Conservation (phyloP, 2,113 vertebrate genomes). For the Penelope pileata region DNA sequence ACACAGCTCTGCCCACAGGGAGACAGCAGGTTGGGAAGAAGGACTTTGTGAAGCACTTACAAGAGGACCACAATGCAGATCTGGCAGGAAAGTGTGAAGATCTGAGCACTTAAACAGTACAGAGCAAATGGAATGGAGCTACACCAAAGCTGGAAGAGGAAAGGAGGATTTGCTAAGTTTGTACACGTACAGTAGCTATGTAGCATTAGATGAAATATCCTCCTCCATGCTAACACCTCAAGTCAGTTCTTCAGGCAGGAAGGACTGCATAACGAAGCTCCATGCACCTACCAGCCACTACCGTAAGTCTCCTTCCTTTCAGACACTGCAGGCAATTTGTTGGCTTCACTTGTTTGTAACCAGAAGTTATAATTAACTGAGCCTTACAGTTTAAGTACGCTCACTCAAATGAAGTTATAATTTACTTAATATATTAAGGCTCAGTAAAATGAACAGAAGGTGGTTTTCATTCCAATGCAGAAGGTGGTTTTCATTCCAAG, state of each 20-base stretch:
- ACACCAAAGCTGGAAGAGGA: not conserved
- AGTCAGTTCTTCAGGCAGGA: not conserved
- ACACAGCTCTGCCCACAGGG: not conserved
- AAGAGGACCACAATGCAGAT: not conserved
- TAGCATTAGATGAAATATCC: not conserved
- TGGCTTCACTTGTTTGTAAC: not conserved
- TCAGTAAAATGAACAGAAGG: not conserved
- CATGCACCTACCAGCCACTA: not conserved
- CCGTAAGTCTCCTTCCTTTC: not conserved
- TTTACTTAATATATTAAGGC: not conserved
- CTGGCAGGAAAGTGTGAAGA: not conserved
- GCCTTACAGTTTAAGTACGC: not conserved
- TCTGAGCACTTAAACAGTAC: not conserved
- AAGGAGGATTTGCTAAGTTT: not conserved
- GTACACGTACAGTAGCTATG: not conserved
- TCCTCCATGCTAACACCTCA: not conserved
- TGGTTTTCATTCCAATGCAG: not conserved
- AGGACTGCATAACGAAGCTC: too few species aligned
- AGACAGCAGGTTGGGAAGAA: not conserved
- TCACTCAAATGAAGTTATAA: not conserved
- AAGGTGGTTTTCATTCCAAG: not conserved
- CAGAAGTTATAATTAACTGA: not conserved
- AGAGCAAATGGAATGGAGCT: not conserved
- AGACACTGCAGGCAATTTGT: not conserved
- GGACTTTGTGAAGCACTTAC: not conserved